Evolutionary conservation across 1,140 invertebrate genomes (phyloP), one percentile per base, ranked within the genome.

Genomic region (Papilio machaon): DNA sequence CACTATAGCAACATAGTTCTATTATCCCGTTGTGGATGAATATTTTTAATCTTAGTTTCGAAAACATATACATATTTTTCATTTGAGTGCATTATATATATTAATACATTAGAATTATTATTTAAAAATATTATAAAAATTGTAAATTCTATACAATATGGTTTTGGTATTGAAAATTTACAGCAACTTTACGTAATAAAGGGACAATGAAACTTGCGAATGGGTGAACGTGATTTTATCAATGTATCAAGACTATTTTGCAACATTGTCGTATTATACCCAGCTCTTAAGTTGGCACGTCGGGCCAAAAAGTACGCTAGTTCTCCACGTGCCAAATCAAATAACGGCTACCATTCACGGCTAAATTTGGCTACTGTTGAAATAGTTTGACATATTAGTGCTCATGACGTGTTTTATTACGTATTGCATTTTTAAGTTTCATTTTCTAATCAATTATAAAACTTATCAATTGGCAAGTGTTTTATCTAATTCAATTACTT

Each of bases 401-500:
- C 54, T n/a, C 54, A 7, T 58, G n/a, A 58, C 9, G 6, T 54
- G 7, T 43, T 43, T 2, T 15, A 67, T 3, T 38, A 30, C 30
- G 35, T 11, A 58, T 9, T 70, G 30, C 30, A 70, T 6, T 70
- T 70, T 70, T 15, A 30, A 17, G 13, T 23, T 35, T 70, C 35
- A 13, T 70, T 49, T 15, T 23, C 6, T 17, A 15, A 30, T 76
- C 49, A 76, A 30, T 5, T 5, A 30, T 47, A 76, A 49, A 54
- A 54, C n/a, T 76, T 78, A 78, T 78, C 76, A 58, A 23, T 58
- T 78, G 35, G 35, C 35, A 77, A 49, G 1, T 15, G 52, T 35
- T n/a, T 78, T 58, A 78, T 78, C 76, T 46, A 35, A 77, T 49
- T 47, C 74, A 76, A 30, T 76, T 35, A 54, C 30, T 60, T 78